Base-by-base conservation (phyloP, 2,888 invertebrate species). In the Fragum sueziense region DNA sequence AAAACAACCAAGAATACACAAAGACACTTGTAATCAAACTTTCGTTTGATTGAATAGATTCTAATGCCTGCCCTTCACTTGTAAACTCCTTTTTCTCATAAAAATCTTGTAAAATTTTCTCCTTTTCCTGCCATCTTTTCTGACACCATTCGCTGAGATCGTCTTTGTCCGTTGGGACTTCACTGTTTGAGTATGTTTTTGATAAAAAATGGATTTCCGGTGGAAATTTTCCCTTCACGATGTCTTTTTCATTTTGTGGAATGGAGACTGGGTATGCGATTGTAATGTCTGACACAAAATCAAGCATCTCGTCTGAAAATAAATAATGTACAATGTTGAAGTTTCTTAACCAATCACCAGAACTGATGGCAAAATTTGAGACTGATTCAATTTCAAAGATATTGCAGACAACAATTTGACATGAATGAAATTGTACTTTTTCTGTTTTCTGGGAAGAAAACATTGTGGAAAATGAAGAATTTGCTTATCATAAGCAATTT, bases 251-350 rank as follows among this genome's bases (percentile, higher is more conserved):
- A 29, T 95, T 96, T 92, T 97, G 96, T 0, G 97, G 96, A 41
- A 96, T 93, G 20, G 95, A 95, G 83, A 95, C 95, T 6, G 97
- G 97, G 93, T 97, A 97, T 0, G 95, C 96, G n/a, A 97, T 95
- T 0, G 97, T 97, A 84, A 97, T 94, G 92, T 97, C 97, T 92
- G 97, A 97, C n/a, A 97, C 94, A 0, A 96, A 96, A 80, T 95
- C 95, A 70, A 97, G 93, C 31, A 95, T 95, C 14, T 95, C 93
- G 77, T 94, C 95, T 94, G 81, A 41, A 86, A 70, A 22, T 47
- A 47, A 22, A 11, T 1, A 65, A 22, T 14, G 41, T 20, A 47
- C 17, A 37, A 37, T n/a, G n/a, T n/a, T n/a, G n/a, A n/a, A n/a
- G n/a, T n/a, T n/a, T n/a, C n/a, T n/a, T n/a, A n/a, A n/a, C n/a